These are phyloP conservation scores for Nothobranchius kuhntae DNA, from an alignment of 2,113 vertebrate species.

Conservation along the genomic window DNA sequence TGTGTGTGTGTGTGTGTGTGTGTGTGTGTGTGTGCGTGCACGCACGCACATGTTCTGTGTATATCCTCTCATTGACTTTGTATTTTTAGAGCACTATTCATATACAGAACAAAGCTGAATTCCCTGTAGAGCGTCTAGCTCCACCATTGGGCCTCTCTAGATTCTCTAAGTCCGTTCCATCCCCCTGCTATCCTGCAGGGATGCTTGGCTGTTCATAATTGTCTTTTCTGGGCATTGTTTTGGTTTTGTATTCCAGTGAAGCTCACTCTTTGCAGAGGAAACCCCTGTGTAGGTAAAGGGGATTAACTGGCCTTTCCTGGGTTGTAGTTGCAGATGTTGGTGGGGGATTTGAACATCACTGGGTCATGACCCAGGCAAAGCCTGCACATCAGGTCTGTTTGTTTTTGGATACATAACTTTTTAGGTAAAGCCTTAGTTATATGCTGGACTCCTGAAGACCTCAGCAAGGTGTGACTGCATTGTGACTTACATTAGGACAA, in stretches of 20 bases:
- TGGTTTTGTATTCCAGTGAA: not conserved
- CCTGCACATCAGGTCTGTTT: no score
- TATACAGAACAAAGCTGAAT: constrained; percentile 50
- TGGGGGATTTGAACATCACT: no score
- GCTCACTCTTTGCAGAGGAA: no score
- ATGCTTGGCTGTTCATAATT: constrained; percentile 3
- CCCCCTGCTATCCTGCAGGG: constrained; percentile 12
- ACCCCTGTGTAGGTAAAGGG: no score
- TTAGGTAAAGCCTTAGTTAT: no score
- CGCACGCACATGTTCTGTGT: not conserved
- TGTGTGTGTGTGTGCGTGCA: constrained; percentile 37
- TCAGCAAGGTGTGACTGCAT: no score
- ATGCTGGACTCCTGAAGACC: no score
- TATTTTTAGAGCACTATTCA: constrained; percentile 32
- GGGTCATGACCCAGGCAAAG: no score
- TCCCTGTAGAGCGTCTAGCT: constrained; percentile 16
- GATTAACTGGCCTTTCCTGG: no score
- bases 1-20: constrained; percentile 58
- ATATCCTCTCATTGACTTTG: constrained; percentile 28
- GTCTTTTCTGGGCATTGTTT: constrained; percentile 47
- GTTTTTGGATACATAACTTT: no score
- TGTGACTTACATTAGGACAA: no score
- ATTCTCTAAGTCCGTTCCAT: constrained; percentile 6
- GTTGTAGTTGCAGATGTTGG: no score
- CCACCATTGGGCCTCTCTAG: constrained; percentile 13